These are phyloP conservation scores for Loris lydekkerianus DNA, from an alignment of 2,797 vertebrate species.

Conservation along the genomic window DNA sequence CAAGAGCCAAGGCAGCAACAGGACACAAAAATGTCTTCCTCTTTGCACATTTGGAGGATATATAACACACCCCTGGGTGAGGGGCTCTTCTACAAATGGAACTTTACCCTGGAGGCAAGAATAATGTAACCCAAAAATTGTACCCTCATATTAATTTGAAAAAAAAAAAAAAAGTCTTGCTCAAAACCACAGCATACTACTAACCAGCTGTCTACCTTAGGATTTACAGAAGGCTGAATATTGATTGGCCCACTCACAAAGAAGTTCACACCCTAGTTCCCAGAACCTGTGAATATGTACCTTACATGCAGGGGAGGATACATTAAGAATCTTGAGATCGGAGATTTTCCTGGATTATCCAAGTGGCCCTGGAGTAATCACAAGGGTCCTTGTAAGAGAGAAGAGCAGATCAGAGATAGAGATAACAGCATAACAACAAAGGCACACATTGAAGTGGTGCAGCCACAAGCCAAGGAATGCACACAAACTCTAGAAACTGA, in stretches of 20 bases:
- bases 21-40: neutral
- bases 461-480: neutral
- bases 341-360: neutral
- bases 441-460: neutral
- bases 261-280: neutral
- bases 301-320: neutral
- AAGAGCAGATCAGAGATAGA: neutral
- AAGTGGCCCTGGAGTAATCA: neutral
- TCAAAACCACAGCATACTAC: conserved; percentile 16
- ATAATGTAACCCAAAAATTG: too few relatives aligned
- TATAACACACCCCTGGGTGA: too few relatives aligned
- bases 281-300: neutral
- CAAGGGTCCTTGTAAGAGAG: neutral
- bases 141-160: too few relatives aligned
- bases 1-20: neutral
- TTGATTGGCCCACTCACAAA: neutral
- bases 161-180: neutral
- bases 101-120: too few relatives aligned
- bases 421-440: neutral
- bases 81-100: too few relatives aligned
- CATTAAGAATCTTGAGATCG: neutral
- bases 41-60: too few relatives aligned
- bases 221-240: neutral
- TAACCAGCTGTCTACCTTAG: neutral
- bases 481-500: neutral